Base-by-base conservation (phyloP, 2,113 vertebrate species). In the Epinephelus cyanopodus region DNA sequence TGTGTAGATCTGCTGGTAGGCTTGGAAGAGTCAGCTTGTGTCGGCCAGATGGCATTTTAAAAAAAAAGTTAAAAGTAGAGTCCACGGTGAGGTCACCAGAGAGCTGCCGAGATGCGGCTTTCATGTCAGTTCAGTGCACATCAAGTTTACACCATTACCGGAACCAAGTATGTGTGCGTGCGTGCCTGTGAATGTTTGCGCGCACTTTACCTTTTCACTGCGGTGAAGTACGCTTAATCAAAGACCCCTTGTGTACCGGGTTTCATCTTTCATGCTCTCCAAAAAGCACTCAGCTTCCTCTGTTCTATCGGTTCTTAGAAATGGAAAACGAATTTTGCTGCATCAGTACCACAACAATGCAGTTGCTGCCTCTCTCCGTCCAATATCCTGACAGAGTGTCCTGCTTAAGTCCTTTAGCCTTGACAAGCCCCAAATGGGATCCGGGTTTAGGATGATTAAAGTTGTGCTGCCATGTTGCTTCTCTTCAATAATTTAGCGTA, bases 311-410 rank as follows among this genome's bases (percentile, higher is more conserved):
- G 47, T 88, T 87, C 74, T 81, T 77, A 60, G 74, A 87, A 82
- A 72, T 77, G 68, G 75, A 84, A 92, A 91, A 85, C 78, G 53
- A 87, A 89, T 84, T 89, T 84, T 87, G 89, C 90, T 83, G 90
- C 84, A 81, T 89, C 87, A 89, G 90, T 82, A 72, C 23, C 19
- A 67, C 73, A 82, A 74, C 66, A 83, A 66, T 87, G 82, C 75
- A 74, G 82, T 15, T 54, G 45, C 81, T 77, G 57, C 72, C 67
- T 39, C 62, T 74, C 74, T 50, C 74, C 42, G 81, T 84, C 84
- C 79, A 87, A 82, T 74, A 75, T 76, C 76, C 82, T 83, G 86
- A 91, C 84, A 88, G 77, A 18, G 60, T 67, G 90, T 77, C 84
- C 81, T 37, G 83, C 89, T 81, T 74, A 88, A 89, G 78, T 90